Evolutionary conservation across 2,888 invertebrate genomes (phyloP).

Genomic region (Leucophenga maculata): DNA sequence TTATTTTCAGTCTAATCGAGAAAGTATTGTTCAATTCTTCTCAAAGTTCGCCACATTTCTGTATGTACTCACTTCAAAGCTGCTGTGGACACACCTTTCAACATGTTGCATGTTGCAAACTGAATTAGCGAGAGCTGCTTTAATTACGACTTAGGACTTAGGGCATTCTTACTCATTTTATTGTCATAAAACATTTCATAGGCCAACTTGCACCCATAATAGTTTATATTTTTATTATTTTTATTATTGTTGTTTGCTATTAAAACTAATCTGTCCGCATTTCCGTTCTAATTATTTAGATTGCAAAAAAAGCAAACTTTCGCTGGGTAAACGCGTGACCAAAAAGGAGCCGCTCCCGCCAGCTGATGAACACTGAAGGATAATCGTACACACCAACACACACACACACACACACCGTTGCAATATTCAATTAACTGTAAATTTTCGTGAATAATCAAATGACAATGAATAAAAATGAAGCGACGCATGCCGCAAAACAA

Average conservation of each 20-base stretch:
- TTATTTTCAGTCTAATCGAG: too few relatives aligned
- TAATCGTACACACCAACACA: constrained; percentile 1
- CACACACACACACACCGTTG: not conserved
- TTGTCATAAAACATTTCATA: too few relatives aligned
- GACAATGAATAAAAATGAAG: constrained; percentile 16
- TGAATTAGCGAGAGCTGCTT: too few relatives aligned
- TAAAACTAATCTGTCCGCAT: not conserved
- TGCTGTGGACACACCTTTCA: too few relatives aligned
- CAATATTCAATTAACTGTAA: constrained; percentile 4
- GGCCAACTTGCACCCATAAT: constrained; percentile 29
- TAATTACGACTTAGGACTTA: too few relatives aligned
- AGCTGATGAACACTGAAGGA: not conserved
- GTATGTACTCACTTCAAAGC: too few relatives aligned
- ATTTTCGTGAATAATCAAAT: constrained; percentile 7
- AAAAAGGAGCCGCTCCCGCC: not conserved
- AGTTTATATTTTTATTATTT: constrained; percentile 43
- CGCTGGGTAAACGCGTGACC: not conserved
- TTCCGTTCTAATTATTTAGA: not conserved
- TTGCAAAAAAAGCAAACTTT: not conserved
- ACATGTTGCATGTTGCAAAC: too few relatives aligned
- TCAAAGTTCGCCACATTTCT: too few relatives aligned
- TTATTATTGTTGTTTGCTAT: not conserved
- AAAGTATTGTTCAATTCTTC: too few relatives aligned
- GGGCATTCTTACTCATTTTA: too few relatives aligned
- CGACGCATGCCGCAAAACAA: not conserved